phyloP scores from a whole-genome alignment of 1,140 invertebrate species.

The Drosophila saltans region DNA sequence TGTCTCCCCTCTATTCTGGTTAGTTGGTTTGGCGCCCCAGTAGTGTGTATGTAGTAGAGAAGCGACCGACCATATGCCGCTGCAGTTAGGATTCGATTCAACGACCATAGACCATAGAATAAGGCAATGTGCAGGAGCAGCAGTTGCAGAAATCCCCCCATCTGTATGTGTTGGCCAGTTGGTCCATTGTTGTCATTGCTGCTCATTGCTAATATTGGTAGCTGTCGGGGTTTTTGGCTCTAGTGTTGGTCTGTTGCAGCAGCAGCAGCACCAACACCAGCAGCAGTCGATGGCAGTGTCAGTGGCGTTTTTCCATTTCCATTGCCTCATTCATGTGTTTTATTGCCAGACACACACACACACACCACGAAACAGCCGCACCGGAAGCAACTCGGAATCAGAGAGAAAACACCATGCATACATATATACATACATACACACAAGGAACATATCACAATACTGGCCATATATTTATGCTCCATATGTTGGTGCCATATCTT shows the following conservation, averaged over 20 bases:
- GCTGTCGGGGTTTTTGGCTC: slow-evolving; percentile 53
- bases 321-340: slow-evolving; percentile 74
- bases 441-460: slow-evolving; percentile 14
- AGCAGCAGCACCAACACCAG: not conserved
- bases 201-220: slow-evolving; percentile 76
- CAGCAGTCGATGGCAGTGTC: slow-evolving; percentile 57
- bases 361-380: slow-evolving; percentile 28
- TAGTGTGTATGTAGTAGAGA: not conserved
- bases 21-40: slow-evolving; percentile 16
- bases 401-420: slow-evolving; percentile 32
- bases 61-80: slow-evolving; percentile 42
- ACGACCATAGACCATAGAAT: slow-evolving; percentile 38
- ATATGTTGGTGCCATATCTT: slow-evolving; percentile 78
- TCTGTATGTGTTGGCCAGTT: slow-evolving; percentile 46
- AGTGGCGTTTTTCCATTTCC: slow-evolving; percentile 41
- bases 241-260: slow-evolving; percentile 26
- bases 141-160: not conserved
- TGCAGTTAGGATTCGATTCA: slow-evolving; percentile 55
- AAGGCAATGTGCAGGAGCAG: not conserved
- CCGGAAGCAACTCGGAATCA: slow-evolving; percentile 59
- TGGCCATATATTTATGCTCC: slow-evolving; percentile 72
- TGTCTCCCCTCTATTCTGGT: not conserved
- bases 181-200: slow-evolving; percentile 74
- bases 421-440: slow-evolving; percentile 18
- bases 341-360: slow-evolving; percentile 59